Evolutionary conservation across 2,797 vertebrate species (phyloP).

Genomic region (Loris lydekkerianus): DNA sequence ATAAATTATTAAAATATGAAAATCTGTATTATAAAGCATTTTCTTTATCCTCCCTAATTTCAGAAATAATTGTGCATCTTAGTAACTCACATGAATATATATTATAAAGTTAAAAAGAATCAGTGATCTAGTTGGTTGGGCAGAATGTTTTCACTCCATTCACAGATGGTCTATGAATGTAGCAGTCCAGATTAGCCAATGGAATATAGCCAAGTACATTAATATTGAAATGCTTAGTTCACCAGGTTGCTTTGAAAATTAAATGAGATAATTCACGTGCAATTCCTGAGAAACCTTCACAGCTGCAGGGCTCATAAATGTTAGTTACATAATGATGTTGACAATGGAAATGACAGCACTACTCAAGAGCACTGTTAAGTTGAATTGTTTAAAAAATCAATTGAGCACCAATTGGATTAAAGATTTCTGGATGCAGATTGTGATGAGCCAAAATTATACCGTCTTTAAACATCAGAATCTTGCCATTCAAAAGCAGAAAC

Average conservation of each 20-base stretch:
- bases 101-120: slow-evolving; percentile 40
- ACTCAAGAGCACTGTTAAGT: background rate
- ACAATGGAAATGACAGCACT: background rate
- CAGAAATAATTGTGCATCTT: background rate
- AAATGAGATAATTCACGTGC: slow-evolving; percentile 57
- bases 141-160: slow-evolving; percentile 29
- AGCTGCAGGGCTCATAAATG: background rate
- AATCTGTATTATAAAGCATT: background rate
- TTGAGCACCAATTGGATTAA: background rate
- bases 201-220: slow-evolving; percentile 3
- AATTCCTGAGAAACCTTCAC: slow-evolving; percentile 16
- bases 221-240: slow-evolving; percentile 55
- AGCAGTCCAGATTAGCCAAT: slow-evolving; percentile 24
- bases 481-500: background rate
- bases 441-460: background rate
- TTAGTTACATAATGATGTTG: background rate
- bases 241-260: slow-evolving; percentile 55
- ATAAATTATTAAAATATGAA: background rate
- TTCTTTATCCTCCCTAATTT: background rate
- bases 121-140: slow-evolving; percentile 27
- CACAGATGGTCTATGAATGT: background rate
- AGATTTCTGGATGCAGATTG: background rate
- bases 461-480: background rate
- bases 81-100: background rate
- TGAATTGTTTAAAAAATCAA: background rate